Percentiles rank a stretch among this genome's conserved stretches.
Evolutionary conservation across 2,113 vertebrate genomes (phyloP).

Genomic region (Choloepus hoffmanni): DNA sequence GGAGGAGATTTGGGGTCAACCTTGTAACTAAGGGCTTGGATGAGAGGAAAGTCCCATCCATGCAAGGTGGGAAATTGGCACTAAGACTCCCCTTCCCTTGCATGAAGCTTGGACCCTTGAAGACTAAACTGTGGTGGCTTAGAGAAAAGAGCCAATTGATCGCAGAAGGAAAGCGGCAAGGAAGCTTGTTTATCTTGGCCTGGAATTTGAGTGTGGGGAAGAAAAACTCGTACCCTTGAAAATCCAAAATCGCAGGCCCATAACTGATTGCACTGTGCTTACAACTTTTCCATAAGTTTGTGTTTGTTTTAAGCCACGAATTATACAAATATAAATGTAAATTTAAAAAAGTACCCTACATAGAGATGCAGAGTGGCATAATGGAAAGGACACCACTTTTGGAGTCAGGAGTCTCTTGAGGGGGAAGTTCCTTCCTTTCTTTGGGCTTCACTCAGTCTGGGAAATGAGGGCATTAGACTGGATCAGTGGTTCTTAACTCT

Average conservation of each 20-base stretch:
- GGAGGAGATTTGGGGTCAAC: neutral
- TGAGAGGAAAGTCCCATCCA: neutral
- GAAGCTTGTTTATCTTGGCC: neutral
- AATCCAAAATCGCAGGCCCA: neutral
- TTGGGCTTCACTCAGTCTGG: neutral
- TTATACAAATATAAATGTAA: no score
- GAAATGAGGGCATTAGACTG: neutral
- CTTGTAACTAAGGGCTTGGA: neutral
- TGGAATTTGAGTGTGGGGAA: neutral
- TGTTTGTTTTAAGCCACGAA: no score
- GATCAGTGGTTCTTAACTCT: neutral
- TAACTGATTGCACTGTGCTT: neutral
- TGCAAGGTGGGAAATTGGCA: neutral
- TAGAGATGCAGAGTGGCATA: neutral
- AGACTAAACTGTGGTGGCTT: neutral
- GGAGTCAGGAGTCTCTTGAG: neutral
- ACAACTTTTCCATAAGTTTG: no score
- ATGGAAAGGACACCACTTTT: neutral
- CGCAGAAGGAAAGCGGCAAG: neutral
- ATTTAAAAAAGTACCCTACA: no score
- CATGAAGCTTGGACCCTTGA: neutral
- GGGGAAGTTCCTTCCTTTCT: neutral
- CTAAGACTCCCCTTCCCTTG: neutral
- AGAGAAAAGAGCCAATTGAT: neutral
- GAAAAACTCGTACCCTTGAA: neutral